These are phyloP conservation scores for Antheraea yamamai DNA, from an alignment of 2,888 invertebrate genomes.

Conservation along the genomic window DNA sequence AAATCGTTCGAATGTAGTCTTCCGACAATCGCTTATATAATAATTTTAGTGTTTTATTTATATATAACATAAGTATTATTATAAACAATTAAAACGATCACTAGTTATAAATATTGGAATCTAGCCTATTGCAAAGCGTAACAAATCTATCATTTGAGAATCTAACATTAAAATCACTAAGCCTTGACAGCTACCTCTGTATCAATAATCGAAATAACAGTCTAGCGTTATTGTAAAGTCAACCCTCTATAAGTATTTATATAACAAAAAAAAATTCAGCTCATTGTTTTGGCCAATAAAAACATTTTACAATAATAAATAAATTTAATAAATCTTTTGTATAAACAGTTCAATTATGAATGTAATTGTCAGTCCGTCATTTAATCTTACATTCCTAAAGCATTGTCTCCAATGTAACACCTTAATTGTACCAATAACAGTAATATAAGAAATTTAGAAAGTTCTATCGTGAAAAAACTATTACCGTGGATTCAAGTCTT, in stretches of 20 bases:
- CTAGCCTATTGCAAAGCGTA: conserved; percentile 70
- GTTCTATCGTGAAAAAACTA: background rate
- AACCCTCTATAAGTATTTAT: conserved; percentile 11
- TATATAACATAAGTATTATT: conserved; percentile 41
- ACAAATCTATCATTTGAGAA: conserved; percentile 69
- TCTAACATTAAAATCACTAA: conserved; percentile 71
- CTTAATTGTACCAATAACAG: background rate
- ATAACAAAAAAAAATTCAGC: background rate
- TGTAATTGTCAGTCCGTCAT: conserved; percentile 26
- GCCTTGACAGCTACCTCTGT: conserved; percentile 56
- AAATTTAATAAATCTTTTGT: background rate
- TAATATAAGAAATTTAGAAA: background rate
- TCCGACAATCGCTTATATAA: conserved; percentile 36
- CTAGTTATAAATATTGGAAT: conserved; percentile 60
- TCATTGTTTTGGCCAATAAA: background rate
- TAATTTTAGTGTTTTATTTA: conserved; percentile 43
- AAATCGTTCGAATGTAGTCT: conserved; percentile 34
- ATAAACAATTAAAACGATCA: conserved; percentile 59
- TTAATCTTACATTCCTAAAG: background rate
- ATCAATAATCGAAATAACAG: conserved; percentile 54
- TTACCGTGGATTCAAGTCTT: background rate
- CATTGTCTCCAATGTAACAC: background rate
- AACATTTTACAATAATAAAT: background rate
- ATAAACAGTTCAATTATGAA: background rate
- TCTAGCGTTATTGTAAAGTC: conserved; percentile 19